Evolutionary conservation across 2,888 invertebrate genomes (phyloP).

Genomic region (Camptogramma bilineatum): DNA sequence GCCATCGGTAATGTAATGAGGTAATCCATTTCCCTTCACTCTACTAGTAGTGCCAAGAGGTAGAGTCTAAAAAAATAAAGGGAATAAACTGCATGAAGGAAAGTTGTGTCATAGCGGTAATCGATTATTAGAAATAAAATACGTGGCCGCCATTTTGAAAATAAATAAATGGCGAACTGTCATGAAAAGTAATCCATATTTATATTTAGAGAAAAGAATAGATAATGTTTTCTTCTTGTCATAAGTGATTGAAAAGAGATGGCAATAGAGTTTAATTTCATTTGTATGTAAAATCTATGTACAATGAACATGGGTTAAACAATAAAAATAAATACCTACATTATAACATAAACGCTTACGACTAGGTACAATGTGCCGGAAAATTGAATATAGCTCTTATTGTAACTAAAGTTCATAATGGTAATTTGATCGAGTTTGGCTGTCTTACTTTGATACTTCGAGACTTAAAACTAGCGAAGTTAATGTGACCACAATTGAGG

Average conservation of each 20-base stretch:
- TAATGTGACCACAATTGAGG: too few relatives aligned
- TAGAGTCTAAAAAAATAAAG: too few relatives aligned
- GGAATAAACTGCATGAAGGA: too few relatives aligned
- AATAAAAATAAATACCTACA: conserved; percentile 39
- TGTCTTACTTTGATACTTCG: conserved; percentile 17
- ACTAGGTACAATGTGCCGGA: conserved; percentile 26
- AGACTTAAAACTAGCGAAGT: conserved; percentile 22
- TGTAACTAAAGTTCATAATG: conserved; percentile 15
- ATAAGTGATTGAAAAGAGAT: neutral
- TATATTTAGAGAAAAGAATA: too few relatives aligned
- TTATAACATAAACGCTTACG: conserved; percentile 31
- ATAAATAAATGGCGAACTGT: neutral
- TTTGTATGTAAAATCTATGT: neutral
- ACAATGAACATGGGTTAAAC: conserved; percentile 13
- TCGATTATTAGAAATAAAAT: too few relatives aligned
- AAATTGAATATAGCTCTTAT: conserved; percentile 33
- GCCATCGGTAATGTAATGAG: too few relatives aligned
- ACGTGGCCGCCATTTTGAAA: neutral
- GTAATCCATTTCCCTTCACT: too few relatives aligned
- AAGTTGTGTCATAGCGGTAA: too few relatives aligned
- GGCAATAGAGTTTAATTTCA: neutral
- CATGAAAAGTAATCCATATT: too few relatives aligned
- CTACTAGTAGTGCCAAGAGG: too few relatives aligned
- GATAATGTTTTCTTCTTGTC: too few relatives aligned
- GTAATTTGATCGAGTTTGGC: conserved; percentile 22